Evolutionary conservation across 2,888 invertebrate species (phyloP).

Genomic region (Elysia crispata): DNA sequence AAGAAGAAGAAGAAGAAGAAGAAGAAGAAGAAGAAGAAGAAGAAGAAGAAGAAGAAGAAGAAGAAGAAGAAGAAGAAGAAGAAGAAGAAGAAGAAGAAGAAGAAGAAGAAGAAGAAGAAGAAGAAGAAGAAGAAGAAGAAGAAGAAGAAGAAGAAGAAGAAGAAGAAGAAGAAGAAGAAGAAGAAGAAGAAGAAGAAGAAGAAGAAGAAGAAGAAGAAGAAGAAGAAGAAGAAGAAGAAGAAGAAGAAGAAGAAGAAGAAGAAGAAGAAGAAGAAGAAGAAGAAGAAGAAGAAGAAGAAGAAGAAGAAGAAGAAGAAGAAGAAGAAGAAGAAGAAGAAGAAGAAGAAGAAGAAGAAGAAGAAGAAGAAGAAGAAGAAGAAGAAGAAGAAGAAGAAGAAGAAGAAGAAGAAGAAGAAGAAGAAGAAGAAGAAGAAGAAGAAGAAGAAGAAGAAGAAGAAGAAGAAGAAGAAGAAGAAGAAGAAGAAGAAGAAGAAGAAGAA

Average conservation of each 20-base stretch:
- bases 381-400: background rate
- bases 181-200: background rate
- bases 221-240: background rate
- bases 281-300: background rate
- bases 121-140: too few species aligned
- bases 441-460: background rate
- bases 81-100: background rate
- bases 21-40: background rate
- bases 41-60: background rate
- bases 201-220: constrained; percentile 19
- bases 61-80: background rate
- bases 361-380: background rate
- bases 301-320: background rate
- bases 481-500: background rate
- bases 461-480: background rate
- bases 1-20: too few species aligned
- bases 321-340: background rate
- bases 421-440: background rate
- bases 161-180: background rate
- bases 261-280: constrained; percentile 10
- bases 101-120: background rate
- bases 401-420: background rate
- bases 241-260: constrained; percentile 7
- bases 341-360: background rate
- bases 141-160: background rate